Percentiles rank a stretch among this genome's conserved stretches.
phyloP scores from a whole-genome alignment of 2,113 vertebrate genomes.

The Tricholaema leucomelas region DNA sequence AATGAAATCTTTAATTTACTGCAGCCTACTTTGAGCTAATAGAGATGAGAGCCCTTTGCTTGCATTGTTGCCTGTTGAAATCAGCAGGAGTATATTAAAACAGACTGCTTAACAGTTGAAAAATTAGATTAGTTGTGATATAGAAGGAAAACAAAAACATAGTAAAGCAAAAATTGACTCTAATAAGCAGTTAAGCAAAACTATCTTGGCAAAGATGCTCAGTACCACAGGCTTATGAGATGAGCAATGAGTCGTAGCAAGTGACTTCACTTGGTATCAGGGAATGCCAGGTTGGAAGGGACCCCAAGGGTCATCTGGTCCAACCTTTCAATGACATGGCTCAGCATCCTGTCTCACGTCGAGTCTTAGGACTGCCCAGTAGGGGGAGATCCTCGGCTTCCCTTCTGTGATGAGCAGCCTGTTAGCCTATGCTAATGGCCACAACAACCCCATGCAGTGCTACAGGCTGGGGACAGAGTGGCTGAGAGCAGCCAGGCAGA shows the following conservation, averaged over 20 bases:
- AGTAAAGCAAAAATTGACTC: constrained; percentile 51
- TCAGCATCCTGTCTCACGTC: too few relatives aligned
- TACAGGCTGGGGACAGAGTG: too few relatives aligned
- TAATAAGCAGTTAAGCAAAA: constrained; percentile 62
- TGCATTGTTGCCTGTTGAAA: constrained; percentile 70
- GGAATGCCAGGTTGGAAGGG: not conserved
- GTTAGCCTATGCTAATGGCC: not conserved
- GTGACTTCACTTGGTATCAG: constrained; percentile 11
- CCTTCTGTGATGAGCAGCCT: not conserved
- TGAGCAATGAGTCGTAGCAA: constrained; percentile 49
- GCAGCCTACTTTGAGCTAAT: constrained; percentile 65
- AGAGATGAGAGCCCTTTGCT: constrained; percentile 62
- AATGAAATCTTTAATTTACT: constrained; percentile 69
- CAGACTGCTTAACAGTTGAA: constrained; percentile 66
- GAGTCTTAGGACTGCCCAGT: too few relatives aligned
- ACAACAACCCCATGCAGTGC: too few relatives aligned
- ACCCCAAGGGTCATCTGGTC: too few relatives aligned
- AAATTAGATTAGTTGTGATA: constrained; percentile 62
- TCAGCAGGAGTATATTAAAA: constrained; percentile 61
- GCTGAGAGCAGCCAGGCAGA: too few relatives aligned
- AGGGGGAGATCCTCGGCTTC: too few relatives aligned
- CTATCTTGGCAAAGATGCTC: constrained; percentile 37
- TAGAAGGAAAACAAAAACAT: constrained; percentile 55
- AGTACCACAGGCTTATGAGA: constrained; percentile 43
- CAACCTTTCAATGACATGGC: too few relatives aligned